Conservation (phyloP, 2,888 invertebrate species). For the Palloptera scutellata region DNA sequence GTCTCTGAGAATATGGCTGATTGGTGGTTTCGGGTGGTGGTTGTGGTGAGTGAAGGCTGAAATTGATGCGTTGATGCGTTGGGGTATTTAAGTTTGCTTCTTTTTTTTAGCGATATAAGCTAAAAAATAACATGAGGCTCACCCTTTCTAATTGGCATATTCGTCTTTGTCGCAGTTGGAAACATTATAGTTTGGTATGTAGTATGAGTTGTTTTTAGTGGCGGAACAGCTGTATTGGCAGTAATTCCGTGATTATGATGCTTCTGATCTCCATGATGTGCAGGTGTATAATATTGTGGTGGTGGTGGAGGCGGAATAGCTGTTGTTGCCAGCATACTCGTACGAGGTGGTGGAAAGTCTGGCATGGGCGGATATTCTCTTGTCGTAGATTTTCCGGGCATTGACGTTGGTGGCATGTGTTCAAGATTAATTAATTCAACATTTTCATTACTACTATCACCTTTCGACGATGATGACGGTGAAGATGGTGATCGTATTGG, state of each 20-base stretch:
- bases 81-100: conserved; percentile 18
- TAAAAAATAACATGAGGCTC: conserved; percentile 50
- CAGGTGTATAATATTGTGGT: conserved; percentile 31
- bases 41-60: conserved; percentile 22
- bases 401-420: conserved; percentile 41
- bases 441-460: conserved; percentile 37
- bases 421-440: conserved; percentile 38
- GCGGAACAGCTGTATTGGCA: conserved; percentile 20
- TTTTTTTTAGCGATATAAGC: conserved; percentile 48
- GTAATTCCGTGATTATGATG: conserved; percentile 24
- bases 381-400: conserved; percentile 42
- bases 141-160: conserved; percentile 53
- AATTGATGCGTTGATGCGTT: conserved; percentile 29
- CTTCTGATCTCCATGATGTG: conserved; percentile 25
- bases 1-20: conserved; percentile 27
- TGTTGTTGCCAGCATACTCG: conserved; percentile 41
- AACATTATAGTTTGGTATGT: conserved; percentile 21
- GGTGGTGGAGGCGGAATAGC: conserved; percentile 29
- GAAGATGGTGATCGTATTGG: conserved; percentile 26
- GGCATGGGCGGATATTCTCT: conserved; percentile 45
- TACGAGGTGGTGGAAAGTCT: conserved; percentile 55
- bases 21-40: conserved; percentile 26
- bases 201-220: conserved; percentile 28
- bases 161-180: conserved; percentile 32
- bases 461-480: conserved; percentile 26